Base-by-base conservation (phyloP, 2,797 vertebrate species). In the Gymnoscopelus microlampas region DNA sequence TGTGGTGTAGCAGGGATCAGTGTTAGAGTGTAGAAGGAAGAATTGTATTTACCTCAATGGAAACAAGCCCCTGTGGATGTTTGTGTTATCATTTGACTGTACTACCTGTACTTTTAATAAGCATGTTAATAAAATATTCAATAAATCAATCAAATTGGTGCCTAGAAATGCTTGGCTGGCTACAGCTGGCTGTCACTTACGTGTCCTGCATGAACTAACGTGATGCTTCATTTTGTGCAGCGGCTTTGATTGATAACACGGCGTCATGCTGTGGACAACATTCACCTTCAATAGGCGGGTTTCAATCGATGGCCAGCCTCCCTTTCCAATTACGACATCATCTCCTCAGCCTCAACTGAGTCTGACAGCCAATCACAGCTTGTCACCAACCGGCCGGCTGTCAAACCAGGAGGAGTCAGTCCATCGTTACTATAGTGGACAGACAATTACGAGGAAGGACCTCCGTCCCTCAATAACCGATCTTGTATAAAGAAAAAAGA, bases 311-410 rank as follows among this genome's bases (percentile, higher is more conserved):
- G 50, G 63, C 58, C 13, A 9, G 49, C 68, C 70, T 80, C 65
- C 63, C 13, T 61, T 51, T 70, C 64, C 69, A 68, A 64, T 81
- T 73, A 49, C 68, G 9, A 59, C 48, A 82, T 77, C 66, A 75
- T 71, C 76, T 71, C 19, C 80, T 84, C 74, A 81, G 74, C 72
- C 64, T 57, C 73, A 76, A 85, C 80, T 68, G 53, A 74, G 75
- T 60, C 73, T 78, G 80, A 86, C 81, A 87, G 60, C 78, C 78
- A 82, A 71, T 91, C 79, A 69, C 83, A 53, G 68, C 32, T 62
- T 70, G 68, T 72, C 35, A 3, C 58, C 51, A 44, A 66, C 73
- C 10, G 60, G 66, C 73, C 8, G 60, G 68, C 74, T 68, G 70
- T 84, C 69, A 77, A 61, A 47, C 7, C 15, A 15, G 12, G 60